These are phyloP conservation scores for Coluber constrictor DNA, from an alignment of 2,797 vertebrate genomes.

Conservation along the genomic window DNA sequence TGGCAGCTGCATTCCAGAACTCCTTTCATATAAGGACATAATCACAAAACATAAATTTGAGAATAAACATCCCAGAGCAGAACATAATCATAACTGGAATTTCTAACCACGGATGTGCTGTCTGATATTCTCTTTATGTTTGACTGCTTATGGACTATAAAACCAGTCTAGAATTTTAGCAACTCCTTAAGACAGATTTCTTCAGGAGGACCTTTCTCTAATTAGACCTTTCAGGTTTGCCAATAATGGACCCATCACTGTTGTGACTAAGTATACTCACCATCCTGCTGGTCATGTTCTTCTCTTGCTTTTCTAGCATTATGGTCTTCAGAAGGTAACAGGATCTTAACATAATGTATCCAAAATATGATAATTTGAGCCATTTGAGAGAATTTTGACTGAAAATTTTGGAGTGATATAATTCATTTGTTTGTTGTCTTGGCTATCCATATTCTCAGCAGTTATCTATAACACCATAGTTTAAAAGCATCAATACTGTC, in stretches of 20 bases:
- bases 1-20: slow-evolving; percentile 33
- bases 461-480: not conserved
- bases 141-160: not conserved
- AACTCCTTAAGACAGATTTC: not conserved
- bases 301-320: not conserved
- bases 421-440: not conserved
- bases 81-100: not conserved
- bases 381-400: not conserved
- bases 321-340: not conserved
- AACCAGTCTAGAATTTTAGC: not conserved
- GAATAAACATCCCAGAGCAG: not conserved
- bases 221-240: not conserved
- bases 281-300: not conserved
- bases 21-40: slow-evolving; percentile 6
- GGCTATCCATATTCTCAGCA: not conserved
- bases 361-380: not conserved
- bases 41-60: not conserved
- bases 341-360: not conserved
- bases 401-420: not conserved
- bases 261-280: not conserved
- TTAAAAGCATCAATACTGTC: not conserved
- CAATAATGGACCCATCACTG: not conserved
- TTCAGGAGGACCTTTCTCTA: not conserved
- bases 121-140: not conserved
- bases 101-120: not conserved